Conservation (phyloP, 2,888 invertebrate genomes). For the Plebejus argus region DNA sequence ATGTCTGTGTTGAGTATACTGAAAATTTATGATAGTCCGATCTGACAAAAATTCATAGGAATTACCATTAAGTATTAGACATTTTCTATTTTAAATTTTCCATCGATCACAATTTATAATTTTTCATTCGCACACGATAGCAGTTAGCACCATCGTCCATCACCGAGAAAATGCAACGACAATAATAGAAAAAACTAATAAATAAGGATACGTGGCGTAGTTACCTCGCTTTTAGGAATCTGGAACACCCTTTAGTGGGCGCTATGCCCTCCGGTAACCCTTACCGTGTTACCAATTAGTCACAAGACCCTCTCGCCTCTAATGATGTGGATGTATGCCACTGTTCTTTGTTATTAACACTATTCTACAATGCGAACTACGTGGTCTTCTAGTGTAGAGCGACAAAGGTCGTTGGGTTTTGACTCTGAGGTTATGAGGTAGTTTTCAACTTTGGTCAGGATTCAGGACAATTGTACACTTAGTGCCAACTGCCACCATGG, state of each 20-base stretch:
- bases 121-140: no score
- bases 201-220: not conserved
- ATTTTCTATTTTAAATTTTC: no score
- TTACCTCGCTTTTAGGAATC: not conserved
- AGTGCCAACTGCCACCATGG: no score
- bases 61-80: no score
- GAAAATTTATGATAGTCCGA: no score
- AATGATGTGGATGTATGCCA: conserved; percentile 4
- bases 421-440: not conserved
- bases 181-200: not conserved
- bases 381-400: not conserved
- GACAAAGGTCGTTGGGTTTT: not conserved
- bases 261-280: not conserved
- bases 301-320: not conserved
- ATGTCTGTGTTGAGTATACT: no score
- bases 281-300: conserved; percentile 15
- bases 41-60: no score
- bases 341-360: not conserved
- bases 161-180: not conserved
- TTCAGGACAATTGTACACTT: no score
- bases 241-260: not conserved
- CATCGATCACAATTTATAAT: no score
- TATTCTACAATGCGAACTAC: not conserved
- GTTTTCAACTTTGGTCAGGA: not conserved
- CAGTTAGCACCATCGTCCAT: no score